These are phyloP conservation scores for Nysson spinosus DNA, from an alignment of 2,888 invertebrate species.

Conservation along the genomic window DNA sequence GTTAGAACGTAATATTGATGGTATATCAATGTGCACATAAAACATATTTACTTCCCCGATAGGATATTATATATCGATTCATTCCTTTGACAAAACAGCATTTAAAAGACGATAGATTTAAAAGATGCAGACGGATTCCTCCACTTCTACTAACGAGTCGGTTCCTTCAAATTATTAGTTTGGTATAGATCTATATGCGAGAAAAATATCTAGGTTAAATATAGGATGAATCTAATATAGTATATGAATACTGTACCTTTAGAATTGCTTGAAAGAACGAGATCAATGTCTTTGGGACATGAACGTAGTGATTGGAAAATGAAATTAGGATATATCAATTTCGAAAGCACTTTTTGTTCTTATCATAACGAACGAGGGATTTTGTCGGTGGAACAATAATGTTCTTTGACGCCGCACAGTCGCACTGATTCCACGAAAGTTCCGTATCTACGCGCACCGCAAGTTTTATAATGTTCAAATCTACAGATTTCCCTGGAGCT, in stretches of 20 bases:
- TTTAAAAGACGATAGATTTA: too few relatives aligned
- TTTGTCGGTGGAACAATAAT: slow-evolving; percentile 36
- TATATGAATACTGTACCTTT: too few relatives aligned
- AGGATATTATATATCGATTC: too few relatives aligned
- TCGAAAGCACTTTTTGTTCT: neutral
- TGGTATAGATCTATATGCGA: slow-evolving; percentile 13
- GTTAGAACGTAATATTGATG: too few relatives aligned
- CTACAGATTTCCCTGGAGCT: slow-evolving; percentile 60
- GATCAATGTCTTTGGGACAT: too few relatives aligned
- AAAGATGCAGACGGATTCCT: slow-evolving; percentile 2
- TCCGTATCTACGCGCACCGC: slow-evolving; percentile 20
- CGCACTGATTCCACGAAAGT: slow-evolving; percentile 24
- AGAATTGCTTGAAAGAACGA: too few relatives aligned
- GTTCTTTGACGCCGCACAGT: slow-evolving; percentile 29
- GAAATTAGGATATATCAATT: neutral
- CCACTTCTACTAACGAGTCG: slow-evolving; percentile 13
- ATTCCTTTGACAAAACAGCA: too few relatives aligned
- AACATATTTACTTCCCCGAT: too few relatives aligned
- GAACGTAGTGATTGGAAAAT: too few relatives aligned
- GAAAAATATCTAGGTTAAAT: slow-evolving; percentile 6
- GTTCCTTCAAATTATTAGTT: slow-evolving; percentile 25
- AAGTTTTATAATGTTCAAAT: slow-evolving; percentile 57
- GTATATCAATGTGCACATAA: too few relatives aligned
- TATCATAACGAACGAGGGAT: slow-evolving; percentile 10
- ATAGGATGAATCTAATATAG: neutral